Base-by-base conservation (phyloP, 2,113 vertebrate genomes). In the Aldabrachelys gigantea region DNA sequence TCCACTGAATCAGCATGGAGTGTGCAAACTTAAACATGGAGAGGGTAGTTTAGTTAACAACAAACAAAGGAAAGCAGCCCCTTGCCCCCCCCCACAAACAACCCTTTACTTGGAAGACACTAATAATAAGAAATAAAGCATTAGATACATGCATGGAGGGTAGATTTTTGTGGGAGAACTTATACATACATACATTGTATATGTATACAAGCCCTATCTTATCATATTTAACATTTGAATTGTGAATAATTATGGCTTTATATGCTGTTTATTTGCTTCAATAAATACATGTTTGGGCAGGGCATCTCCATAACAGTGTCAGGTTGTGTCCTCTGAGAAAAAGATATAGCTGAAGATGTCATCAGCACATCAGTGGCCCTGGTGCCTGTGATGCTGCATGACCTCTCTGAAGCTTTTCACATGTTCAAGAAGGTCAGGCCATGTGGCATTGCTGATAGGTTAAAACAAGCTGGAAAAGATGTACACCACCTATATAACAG, bases 241-340 rank as follows among this genome's bases (percentile, higher is more conserved):
- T 54, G 56, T 5, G 72, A 93, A 79, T 85, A 91, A 89, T 38
- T 90, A 87, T 91, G 62, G 92, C 50, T 22, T 50, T 75, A 88
- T 92, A 79, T 93, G 92, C 81, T 69, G 76, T 95, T 95, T 75
- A 87, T 79, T 93, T 65, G 91, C 56, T 87, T 49, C 53, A 38
- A 79, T 89, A 81, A 94, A 92, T 19, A 10, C 57, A 6, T 0
- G 1, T 53, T 79, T 81, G 89, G 90, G 83, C 89, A 82, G 95
- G 85, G 75, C 90, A 82, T 83, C 38, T 84, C 75, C 13, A 47
- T 47, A 47, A 27, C 41, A 47, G 38, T 25, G 75, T 44, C 47
- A 25, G 14, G 38, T 75, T 78, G 11, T 76, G 41, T 76, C 22
- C 72, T 44, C 41, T 76, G 22, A 24, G 11, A 75, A 41, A 41